Evolutionary conservation across 2,888 invertebrate genomes (phyloP).

Genomic region (Chironomus tentans): DNA sequence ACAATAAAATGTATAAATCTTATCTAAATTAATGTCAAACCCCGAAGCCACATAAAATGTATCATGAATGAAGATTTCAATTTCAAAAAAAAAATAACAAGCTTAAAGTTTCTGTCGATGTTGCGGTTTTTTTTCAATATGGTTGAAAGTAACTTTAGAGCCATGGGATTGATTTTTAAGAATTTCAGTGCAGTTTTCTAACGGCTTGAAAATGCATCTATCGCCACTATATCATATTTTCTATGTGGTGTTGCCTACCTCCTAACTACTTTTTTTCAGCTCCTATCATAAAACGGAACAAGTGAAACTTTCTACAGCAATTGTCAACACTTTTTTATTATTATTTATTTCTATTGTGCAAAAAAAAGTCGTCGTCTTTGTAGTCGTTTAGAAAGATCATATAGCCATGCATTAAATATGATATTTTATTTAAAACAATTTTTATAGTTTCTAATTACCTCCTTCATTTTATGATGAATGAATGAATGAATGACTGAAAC

Average conservation of each 20-base stretch:
- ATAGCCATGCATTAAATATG: background rate
- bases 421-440: background rate
- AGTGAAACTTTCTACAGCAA: background rate
- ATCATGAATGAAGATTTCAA: constrained; percentile 8
- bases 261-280: background rate
- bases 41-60: constrained; percentile 5
- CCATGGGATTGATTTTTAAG: constrained; percentile 11
- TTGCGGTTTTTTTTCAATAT: constrained; percentile 17
- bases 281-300: background rate
- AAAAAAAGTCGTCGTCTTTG: background rate
- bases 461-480: background rate
- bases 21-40: constrained; percentile 5
- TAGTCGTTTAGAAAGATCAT: background rate
- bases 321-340: background rate
- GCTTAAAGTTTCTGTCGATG: background rate
- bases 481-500: background rate
- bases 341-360: background rate
- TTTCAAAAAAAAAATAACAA: background rate
- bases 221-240: background rate
- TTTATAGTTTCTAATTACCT: background rate
- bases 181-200: background rate
- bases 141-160: constrained; percentile 4
- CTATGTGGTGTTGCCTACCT: no score
- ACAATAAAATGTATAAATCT: background rate
- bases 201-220: background rate